Evolutionary conservation across 2,797 vertebrate genomes (phyloP), one percentile per base, ranked within the genome.

Genomic region (Pachyuromys duprasi): DNA sequence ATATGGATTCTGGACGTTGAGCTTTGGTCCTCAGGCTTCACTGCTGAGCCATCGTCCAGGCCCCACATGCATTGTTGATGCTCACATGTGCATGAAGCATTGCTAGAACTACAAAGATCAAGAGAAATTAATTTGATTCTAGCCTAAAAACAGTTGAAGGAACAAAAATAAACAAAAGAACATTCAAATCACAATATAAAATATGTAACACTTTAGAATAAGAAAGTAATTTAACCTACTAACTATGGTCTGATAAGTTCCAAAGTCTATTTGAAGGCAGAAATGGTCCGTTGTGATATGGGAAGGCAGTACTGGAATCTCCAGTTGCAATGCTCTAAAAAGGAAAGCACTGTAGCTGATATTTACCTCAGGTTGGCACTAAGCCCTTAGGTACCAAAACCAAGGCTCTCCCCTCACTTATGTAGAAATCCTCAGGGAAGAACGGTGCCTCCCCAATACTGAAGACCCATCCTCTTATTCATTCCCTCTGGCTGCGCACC

Each of bases 101-200:
- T n/a, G 20, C 17, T 57, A 70, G 15, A 84, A n/a, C 17, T 74
- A 62, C 4, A 15, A 94, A 84, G 22, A 55, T 0, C 55, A 20
- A 86, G 55, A 87, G 76, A 92, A 86, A 81, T 17, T 26, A 86
- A 31, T 49, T 31, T 31, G 55, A 39, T 39, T 83, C 57, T 57
- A 42, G 14, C 28, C 70, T 86, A 57, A 96, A 87, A 90, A 57
- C 39, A 82, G 39, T 17, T n/a, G 33, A 53, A 7, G 57, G 28
- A 87, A 90, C 36, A 90, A 86, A 86, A 86, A 72, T 22, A 74
- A 95, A 83, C 17, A 74, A 91, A 42, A 70, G 42, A n/a, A 93
- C 81, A 89, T 65, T 20, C 63, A 75, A 74, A 74, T 74, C 57
- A 76, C 36, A 84, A 75, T 69, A 83, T 24, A 17, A 86, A 36